Percentiles rank a stretch among this genome's conserved stretches.
Conservation (phyloP, 2,113 vertebrate species). For the Lagenorhynchus albirostris region DNA sequence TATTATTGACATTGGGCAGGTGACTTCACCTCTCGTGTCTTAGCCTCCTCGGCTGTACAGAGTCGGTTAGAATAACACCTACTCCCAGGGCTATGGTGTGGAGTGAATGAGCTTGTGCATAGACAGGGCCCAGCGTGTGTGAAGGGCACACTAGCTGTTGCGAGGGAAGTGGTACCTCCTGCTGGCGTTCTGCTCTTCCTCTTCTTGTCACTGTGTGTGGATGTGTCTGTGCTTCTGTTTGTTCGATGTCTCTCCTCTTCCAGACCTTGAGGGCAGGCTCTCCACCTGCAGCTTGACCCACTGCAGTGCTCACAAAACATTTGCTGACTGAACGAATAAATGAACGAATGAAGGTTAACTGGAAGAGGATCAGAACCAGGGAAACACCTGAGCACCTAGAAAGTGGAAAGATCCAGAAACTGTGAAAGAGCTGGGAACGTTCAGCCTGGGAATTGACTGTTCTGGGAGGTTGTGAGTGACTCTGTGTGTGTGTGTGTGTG, state of each 20-base stretch:
- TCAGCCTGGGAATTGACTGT: background rate
- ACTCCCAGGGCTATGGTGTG: background rate
- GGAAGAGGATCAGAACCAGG: background rate
- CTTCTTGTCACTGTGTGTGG: accelerated
- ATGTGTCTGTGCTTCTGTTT: background rate
- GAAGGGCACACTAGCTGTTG: background rate
- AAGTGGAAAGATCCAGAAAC: background rate
- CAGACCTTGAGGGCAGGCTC: background rate
- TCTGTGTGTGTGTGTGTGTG: background rate
- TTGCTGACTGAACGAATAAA: background rate
- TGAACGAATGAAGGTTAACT: background rate
- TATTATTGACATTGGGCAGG: background rate
- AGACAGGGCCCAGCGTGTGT: accelerated
- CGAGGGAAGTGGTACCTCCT: background rate
- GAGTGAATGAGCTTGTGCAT: accelerated
- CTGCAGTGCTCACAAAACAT: background rate
- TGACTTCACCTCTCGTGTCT: background rate
- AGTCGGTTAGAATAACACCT: background rate
- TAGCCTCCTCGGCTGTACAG: background rate
- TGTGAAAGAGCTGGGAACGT: background rate
- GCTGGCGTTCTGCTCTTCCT: accelerated
- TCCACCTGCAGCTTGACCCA: background rate
- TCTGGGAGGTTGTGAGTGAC: background rate
- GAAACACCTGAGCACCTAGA: background rate
- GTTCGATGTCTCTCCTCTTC: background rate